A percentile compares a stretch with the other conserved stretches of the same genome.
Evolutionary conservation across 2,113 vertebrate genomes (phyloP).

Genomic region (Microcebus jonahi): DNA sequence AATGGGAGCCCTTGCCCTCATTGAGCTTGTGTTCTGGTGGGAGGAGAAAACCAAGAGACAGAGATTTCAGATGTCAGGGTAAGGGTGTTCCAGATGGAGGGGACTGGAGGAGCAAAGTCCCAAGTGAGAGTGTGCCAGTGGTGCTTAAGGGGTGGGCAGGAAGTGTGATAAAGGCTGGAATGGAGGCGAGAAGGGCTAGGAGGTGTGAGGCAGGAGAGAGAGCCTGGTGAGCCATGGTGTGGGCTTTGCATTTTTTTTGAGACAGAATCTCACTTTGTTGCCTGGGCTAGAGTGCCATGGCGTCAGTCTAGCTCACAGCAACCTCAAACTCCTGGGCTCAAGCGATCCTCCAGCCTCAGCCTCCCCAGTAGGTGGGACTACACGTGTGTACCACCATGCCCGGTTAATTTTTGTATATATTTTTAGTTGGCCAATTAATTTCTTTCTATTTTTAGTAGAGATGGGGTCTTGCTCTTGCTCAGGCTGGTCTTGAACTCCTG

Average conservation of each 20-base stretch:
- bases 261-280: too few relatives aligned
- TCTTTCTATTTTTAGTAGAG: too few relatives aligned
- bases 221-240: not conserved
- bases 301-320: too few relatives aligned
- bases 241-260: not conserved
- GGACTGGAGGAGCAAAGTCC: not conserved
- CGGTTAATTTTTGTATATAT: too few relatives aligned
- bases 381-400: too few relatives aligned
- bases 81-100: not conserved
- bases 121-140: not conserved
- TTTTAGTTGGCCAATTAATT: too few relatives aligned
- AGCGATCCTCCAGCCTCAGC: too few relatives aligned
- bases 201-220: not conserved
- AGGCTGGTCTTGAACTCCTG: too few relatives aligned
- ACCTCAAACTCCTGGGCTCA: too few relatives aligned
- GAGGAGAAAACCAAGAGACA: slow-evolving; percentile 10
- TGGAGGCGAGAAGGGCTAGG: not conserved
- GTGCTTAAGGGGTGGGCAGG: not conserved
- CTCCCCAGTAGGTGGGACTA: too few relatives aligned
- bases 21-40: not conserved
- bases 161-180: not conserved
- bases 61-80: not conserved
- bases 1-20: not conserved
- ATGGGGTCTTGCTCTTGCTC: too few relatives aligned
- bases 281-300: too few relatives aligned